Conservation (phyloP, 2,797 vertebrate species). For the Melanotaenia nigrans region DNA sequence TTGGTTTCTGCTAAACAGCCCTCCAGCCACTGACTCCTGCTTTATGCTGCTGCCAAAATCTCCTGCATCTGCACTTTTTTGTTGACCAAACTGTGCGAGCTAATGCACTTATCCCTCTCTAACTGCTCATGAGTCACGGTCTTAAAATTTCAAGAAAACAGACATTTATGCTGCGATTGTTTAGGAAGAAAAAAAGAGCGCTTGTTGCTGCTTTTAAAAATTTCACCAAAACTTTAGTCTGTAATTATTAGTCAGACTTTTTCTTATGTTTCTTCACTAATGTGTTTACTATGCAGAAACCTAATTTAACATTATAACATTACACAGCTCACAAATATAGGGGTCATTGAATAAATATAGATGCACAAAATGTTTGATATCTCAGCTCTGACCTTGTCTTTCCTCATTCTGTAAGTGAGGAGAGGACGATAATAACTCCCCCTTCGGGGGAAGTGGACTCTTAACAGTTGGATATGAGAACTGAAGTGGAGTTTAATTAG, state of each 20-base stretch:
- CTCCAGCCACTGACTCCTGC: conserved; percentile 45
- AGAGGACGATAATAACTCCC: conserved; percentile 27
- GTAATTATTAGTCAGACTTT: not conserved
- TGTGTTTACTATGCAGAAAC: not conserved
- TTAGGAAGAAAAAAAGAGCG: conserved; percentile 22
- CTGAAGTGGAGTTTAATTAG: conserved; percentile 35
- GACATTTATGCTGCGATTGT: conserved; percentile 32
- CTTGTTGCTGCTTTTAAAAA: conserved; percentile 1
- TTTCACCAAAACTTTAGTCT: not conserved
- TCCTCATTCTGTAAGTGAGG: conserved; percentile 1
- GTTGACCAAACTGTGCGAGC: conserved; percentile 39
- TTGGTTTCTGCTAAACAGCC: conserved; percentile 57
- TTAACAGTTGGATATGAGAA: conserved; percentile 32
- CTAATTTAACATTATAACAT: not conserved
- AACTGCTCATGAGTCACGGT: conserved; percentile 50
- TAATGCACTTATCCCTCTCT: conserved; percentile 40
- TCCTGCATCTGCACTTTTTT: conserved; percentile 59
- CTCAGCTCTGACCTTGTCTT: conserved; percentile 22
- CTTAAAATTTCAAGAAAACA: conserved; percentile 35
- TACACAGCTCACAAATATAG: not conserved
- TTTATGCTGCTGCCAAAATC: conserved; percentile 54
- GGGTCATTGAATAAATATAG: not conserved
- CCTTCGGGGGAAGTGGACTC: conserved; percentile 8
- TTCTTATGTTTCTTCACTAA: not conserved
- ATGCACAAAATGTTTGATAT: conserved; percentile 14